These are phyloP conservation scores for Montipora capitata DNA, from an alignment of 92 coral and sea anemone genomes.

Conservation along the genomic window DNA sequence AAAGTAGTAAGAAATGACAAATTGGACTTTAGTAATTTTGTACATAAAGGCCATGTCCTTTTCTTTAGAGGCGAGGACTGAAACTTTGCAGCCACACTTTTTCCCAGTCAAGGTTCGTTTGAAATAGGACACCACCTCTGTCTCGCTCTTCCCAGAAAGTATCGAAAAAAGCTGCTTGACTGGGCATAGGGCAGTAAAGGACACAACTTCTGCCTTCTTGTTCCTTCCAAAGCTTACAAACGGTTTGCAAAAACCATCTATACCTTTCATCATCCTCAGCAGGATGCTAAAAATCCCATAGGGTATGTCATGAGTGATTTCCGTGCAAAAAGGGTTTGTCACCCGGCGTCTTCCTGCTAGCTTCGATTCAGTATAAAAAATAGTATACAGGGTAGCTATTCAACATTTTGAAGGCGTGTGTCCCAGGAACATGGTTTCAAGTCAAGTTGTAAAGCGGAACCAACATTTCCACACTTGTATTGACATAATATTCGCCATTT, in stretches of 20 bases:
- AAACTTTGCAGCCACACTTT: constrained; percentile 33
- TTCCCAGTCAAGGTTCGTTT: constrained; percentile 52
- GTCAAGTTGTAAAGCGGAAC: constrained; percentile 27
- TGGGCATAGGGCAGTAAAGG: constrained; percentile 71
- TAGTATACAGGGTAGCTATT: constrained; percentile 10
- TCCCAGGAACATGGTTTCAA: constrained; percentile 9
- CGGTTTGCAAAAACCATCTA: constrained; percentile 65
- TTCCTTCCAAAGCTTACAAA: constrained; percentile 54
- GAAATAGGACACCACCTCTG: constrained; percentile 69
- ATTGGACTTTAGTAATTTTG: constrained; percentile 70
- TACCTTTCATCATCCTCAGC: constrained; percentile 39
- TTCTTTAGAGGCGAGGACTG: constrained; percentile 45
- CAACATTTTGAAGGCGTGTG: constrained; percentile 16
- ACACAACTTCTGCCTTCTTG: constrained; percentile 80
- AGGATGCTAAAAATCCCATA: constrained; percentile 31
- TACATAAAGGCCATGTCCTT: constrained; percentile 79
- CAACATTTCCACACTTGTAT: constrained; percentile 21
- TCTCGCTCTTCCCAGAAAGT: constrained; percentile 59
- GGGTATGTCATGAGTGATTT: constrained; percentile 65
- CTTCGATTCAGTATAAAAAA: constrained; percentile 30
- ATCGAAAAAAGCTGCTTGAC: constrained; percentile 62
- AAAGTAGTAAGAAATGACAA: constrained; percentile 74
- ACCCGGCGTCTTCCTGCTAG: constrained; percentile 65
- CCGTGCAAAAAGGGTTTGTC: constrained; percentile 61
- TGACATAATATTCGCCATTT: constrained; percentile 25